phyloP scores from a whole-genome alignment of 37 sponge, comb jelly and placozoan species.

The Spongia lamella region DNA sequence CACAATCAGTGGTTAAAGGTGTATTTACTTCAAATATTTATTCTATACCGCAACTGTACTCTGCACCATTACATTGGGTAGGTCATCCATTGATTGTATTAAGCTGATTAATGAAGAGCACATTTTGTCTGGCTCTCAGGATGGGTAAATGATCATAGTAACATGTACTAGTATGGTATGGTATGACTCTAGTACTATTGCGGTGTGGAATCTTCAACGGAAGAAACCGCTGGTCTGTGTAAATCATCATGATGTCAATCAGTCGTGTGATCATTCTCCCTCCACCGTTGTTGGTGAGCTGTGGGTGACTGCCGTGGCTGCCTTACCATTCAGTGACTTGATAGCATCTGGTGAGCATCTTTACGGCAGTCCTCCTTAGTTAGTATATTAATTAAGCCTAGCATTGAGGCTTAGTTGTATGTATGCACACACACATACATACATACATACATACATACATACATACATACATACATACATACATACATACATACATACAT shows the following conservation, averaged over 20 bases:
- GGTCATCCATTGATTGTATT: constrained; percentile 84
- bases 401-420: background rate
- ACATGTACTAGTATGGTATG: background rate
- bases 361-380: background rate
- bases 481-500: too few species aligned
- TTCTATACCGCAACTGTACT: background rate
- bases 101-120: constrained; percentile 84
- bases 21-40: background rate
- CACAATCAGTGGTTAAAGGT: background rate
- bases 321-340: constrained; percentile 77
- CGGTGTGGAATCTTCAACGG: constrained; percentile 85
- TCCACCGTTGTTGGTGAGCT: constrained; percentile 22
- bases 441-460: too few species aligned
- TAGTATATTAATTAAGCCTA: background rate
- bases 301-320: constrained; percentile 83
- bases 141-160: constrained; percentile 63
- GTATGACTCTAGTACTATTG: constrained; percentile 43
- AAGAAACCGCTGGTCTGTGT: constrained; percentile 81
- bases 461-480: too few species aligned
- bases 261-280: background rate
- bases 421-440: too few species aligned
- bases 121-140: constrained; percentile 90
- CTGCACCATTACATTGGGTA: background rate
- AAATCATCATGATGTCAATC: background rate
- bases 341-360: constrained; percentile 70